These are phyloP conservation scores for Potorous gilbertii DNA, from an alignment of 2,797 vertebrate species.

Conservation along the genomic window DNA sequence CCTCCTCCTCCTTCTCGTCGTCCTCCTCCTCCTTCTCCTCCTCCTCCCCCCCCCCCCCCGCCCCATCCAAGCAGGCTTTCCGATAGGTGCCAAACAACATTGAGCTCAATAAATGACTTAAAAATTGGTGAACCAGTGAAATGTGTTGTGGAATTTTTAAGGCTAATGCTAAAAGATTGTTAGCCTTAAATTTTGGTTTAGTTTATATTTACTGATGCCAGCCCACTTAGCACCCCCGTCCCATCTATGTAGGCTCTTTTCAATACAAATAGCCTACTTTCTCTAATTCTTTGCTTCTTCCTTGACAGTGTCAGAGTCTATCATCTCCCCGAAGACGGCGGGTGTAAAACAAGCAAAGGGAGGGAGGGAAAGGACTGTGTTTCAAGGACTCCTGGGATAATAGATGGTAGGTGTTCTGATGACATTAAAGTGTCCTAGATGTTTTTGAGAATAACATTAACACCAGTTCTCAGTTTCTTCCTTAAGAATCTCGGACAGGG, in stretches of 20 bases:
- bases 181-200: not conserved
- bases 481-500: not conserved
- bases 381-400: not conserved
- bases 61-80: not conserved
- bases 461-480: not conserved
- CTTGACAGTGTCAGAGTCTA: not conserved
- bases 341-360: not conserved
- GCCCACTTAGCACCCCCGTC: not conserved
- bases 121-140: not conserved
- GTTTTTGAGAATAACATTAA: not conserved
- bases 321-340: not conserved
- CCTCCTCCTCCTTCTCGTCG: not conserved
- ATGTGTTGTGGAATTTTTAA: not conserved
- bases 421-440: not conserved
- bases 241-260: slow-evolving; percentile 5
- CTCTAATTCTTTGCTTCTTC: not conserved
- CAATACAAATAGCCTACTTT: not conserved
- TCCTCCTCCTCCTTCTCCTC: not conserved
- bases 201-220: not conserved
- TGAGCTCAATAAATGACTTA: not conserved
- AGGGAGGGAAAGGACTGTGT: not conserved
- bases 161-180: not conserved
- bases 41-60: too few relatives aligned
- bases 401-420: not conserved
- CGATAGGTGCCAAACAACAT: slow-evolving; percentile 29